phyloP scores from a whole-genome alignment of 2,888 invertebrate genomes.

The Xestia sexstrigata region DNA sequence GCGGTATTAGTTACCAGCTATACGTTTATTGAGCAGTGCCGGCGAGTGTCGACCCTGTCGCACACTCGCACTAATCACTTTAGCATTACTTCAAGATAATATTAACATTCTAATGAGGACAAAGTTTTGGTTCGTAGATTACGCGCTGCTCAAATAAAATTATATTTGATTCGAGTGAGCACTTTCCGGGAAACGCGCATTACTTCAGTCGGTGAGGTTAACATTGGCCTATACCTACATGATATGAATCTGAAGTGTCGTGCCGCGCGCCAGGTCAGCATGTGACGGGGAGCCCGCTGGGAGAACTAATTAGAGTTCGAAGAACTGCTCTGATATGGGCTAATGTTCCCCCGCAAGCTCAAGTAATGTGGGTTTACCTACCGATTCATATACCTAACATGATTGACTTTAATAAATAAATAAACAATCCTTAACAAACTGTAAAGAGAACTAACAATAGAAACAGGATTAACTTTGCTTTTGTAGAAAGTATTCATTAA shows the following conservation, averaged over 20 bases:
- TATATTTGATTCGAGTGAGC: constrained; percentile 9
- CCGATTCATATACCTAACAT: neutral
- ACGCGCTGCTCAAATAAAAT: constrained; percentile 24
- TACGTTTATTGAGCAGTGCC: constrained; percentile 34
- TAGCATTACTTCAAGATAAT: constrained; percentile 7
- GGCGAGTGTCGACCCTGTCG: neutral
- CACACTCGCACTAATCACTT: constrained; percentile 9
- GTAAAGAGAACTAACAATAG: constrained; percentile 26
- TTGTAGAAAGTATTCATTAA: neutral
- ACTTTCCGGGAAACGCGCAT: neutral
- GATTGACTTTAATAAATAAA: constrained; percentile 34
- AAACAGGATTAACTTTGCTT: constrained; percentile 1
- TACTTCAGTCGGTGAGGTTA: neutral
- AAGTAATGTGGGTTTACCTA: neutral
- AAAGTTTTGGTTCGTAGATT: constrained; percentile 24
- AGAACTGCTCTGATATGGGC: neutral
- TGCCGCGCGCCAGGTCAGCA: neutral
- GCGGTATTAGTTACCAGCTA: too few relatives aligned
- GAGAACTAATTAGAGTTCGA: neutral
- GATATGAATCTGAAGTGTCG: neutral
- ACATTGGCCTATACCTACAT: neutral
- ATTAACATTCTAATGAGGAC: constrained; percentile 25
- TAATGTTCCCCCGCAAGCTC: neutral
- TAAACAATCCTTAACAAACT: constrained; percentile 36
- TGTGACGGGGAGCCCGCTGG: neutral